Percentiles rank a stretch among this genome's conserved stretches.
Conservation (phyloP, 2,113 vertebrate genomes). For the Cyprinodon brontotheroides region DNA sequence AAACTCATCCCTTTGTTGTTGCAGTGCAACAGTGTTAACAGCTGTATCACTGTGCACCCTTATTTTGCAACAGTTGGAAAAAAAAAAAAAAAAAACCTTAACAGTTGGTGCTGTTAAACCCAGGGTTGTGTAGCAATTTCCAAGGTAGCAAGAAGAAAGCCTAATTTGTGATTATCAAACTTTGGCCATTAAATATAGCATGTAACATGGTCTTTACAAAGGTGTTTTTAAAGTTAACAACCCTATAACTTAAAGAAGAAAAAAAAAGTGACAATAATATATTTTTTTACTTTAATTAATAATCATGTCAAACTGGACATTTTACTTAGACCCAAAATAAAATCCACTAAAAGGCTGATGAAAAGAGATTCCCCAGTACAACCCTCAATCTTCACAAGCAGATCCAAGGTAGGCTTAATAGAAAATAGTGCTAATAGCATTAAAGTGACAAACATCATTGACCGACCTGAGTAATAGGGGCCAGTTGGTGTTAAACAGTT, state of each 20-base stretch:
- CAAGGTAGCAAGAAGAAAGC: no score
- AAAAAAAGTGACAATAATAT: not conserved
- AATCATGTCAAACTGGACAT: conserved; percentile 38
- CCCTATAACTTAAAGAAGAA: no score
- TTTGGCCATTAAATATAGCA: not conserved
- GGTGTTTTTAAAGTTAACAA: no score
- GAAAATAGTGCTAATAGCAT: conserved; percentile 69
- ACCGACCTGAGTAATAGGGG: conserved; percentile 64
- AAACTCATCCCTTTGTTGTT: not conserved
- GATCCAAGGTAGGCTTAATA: conserved; percentile 54
- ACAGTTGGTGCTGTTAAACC: no score
- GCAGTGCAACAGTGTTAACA: not conserved
- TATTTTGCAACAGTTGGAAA: not conserved
- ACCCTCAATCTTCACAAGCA: conserved; percentile 35
- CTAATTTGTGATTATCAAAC: not conserved
- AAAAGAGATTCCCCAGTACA: conserved; percentile 15
- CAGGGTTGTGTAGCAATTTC: no score
- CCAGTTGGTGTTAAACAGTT: conserved; percentile 73
- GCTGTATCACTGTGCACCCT: not conserved
- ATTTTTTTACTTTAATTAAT: conserved; percentile 13
- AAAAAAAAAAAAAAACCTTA: no score
- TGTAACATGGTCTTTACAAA: not conserved
- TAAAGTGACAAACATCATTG: conserved; percentile 75
- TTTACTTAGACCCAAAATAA: conserved; percentile 10
- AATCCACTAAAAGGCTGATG: conserved; percentile 19